Percentiles rank a stretch among this genome's conserved stretches.
Evolutionary conservation across 2,888 invertebrate genomes (phyloP).

Genomic region (Drosophila niveifrons): DNA sequence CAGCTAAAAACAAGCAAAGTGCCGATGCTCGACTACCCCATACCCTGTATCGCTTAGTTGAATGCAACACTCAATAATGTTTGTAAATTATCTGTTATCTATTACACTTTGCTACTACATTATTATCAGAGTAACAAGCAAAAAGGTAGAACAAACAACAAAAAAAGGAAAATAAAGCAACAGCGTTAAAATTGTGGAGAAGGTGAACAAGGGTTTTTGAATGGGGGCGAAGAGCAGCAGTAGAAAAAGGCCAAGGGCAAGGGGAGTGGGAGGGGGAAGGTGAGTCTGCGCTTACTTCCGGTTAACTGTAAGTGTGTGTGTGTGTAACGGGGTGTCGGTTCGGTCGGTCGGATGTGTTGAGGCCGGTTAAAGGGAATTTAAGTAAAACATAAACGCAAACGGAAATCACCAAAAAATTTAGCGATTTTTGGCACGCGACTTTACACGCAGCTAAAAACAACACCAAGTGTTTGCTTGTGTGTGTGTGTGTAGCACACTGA

Average conservation of each 20-base stretch:
- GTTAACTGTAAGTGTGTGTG: slow-evolving; percentile 30
- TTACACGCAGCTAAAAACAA: slow-evolving; percentile 56
- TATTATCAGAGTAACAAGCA: background rate
- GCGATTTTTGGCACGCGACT: slow-evolving; percentile 65
- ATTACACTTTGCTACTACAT: background rate
- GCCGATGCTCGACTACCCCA: background rate
- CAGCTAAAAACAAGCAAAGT: slow-evolving; percentile 24
- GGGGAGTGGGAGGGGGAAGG: background rate
- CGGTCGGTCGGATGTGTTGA: slow-evolving; percentile 69
- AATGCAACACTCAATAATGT: too few relatives aligned
- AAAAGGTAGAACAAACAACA: background rate
- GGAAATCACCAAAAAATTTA: slow-evolving; percentile 69
- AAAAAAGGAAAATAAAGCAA: slow-evolving; percentile 24
- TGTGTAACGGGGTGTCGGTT: slow-evolving; percentile 38
- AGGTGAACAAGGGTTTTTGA: slow-evolving; percentile 2
- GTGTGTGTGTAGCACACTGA: slow-evolving; percentile 48
- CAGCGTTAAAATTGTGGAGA: slow-evolving; percentile 31
- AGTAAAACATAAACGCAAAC: slow-evolving; percentile 81
- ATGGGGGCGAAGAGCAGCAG: background rate
- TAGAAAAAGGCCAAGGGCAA: too few relatives aligned
- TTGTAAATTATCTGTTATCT: too few relatives aligned
- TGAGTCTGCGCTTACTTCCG: slow-evolving; percentile 38
- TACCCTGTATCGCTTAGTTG: background rate
- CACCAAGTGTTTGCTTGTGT: slow-evolving; percentile 20
- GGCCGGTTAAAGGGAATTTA: slow-evolving; percentile 77